phyloP scores from a whole-genome alignment of 2,113 vertebrate species.

The Pomatorhinus ruficollis region DNA sequence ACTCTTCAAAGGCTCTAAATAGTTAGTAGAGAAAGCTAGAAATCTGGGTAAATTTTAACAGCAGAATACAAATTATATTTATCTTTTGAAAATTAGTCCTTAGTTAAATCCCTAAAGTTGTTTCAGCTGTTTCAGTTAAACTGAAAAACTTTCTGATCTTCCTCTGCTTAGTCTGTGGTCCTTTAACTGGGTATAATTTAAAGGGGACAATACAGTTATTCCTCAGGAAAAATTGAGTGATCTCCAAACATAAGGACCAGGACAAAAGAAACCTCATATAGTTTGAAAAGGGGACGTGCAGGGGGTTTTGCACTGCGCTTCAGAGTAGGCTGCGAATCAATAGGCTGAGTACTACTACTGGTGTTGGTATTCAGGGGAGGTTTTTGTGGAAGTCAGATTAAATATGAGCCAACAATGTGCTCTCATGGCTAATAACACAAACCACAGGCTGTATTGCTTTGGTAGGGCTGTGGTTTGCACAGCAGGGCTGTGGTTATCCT shows the following conservation, averaged over 20 bases:
- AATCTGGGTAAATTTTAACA: not conserved
- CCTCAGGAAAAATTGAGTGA: not conserved
- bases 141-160: not conserved
- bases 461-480: not conserved
- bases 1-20: not conserved
- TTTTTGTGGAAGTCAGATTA: not conserved
- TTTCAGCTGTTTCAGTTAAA: not conserved
- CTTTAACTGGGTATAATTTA: not conserved
- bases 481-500: not conserved
- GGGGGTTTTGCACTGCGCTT: not conserved
- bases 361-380: not conserved
- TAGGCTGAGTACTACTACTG: not conserved
- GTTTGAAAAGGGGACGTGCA: not conserved
- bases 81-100: not conserved
- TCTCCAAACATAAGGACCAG: not conserved
- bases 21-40: not conserved
- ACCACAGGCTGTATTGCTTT: accelerated
- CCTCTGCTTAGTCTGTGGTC: not conserved
- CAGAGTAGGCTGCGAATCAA: not conserved
- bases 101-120: not conserved
- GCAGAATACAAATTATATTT: not conserved
- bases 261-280: not conserved
- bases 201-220: not conserved
- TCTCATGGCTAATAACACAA: not conserved
- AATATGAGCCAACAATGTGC: not conserved